Evolutionary conservation across 2,113 vertebrate species (phyloP).

Genomic region (Donacobius atricapilla): DNA sequence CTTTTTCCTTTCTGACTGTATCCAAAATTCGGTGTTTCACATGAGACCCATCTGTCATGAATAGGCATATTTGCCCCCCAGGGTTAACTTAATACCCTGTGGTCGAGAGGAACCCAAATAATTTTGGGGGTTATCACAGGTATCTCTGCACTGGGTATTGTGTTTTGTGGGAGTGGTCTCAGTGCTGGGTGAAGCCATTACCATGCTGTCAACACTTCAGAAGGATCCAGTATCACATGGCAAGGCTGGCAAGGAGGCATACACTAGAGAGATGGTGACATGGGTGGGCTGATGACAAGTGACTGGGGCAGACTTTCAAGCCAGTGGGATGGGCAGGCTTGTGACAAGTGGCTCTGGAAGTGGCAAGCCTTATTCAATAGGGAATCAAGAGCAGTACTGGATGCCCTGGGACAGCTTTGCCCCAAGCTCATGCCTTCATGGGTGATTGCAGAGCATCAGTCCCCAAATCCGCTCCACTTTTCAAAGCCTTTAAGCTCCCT

Average conservation of each 20-base stretch:
- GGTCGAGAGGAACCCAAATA: accelerated
- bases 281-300: neutral
- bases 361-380: neutral
- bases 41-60: neutral
- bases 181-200: neutral
- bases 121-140: neutral
- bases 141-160: neutral
- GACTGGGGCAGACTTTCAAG: neutral
- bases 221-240: accelerated
- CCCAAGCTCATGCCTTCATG: neutral
- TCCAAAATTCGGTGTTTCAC: neutral
- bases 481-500: constrained; percentile 26
- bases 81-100: neutral
- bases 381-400: neutral
- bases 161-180: neutral
- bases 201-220: accelerated
- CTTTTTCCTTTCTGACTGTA: neutral
- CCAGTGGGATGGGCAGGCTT: neutral
- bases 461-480: neutral
- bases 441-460: neutral
- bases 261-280: accelerated
- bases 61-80: accelerated
- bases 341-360: neutral
- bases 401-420: neutral
- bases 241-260: neutral